Base-by-base conservation (phyloP, 2,113 vertebrate species). In the Dromiciops gliroides region DNA sequence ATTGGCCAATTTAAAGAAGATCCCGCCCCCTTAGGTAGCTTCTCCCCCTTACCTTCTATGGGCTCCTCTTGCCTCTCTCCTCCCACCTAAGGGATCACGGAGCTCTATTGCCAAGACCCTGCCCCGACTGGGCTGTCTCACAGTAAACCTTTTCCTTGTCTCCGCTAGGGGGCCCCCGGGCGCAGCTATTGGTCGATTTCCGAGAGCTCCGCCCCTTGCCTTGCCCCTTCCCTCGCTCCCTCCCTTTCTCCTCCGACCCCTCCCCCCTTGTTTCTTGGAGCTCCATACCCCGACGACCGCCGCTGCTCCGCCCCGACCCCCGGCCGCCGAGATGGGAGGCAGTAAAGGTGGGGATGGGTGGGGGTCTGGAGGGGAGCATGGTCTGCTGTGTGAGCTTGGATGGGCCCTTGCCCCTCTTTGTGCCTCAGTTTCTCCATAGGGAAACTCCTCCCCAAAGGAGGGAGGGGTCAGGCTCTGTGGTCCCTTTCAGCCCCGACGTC, bases 151-250 rank as follows among this genome's bases (percentile, higher is more conserved):
- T 83, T 83, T 44, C 67, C 67, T 22, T 0, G 37, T 83, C 67
- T 83, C 67, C 67, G n/a, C 67, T 83, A 83, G 67, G 67, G 67
- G 67, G 96, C 96, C 95, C 93, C 96, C 90, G 0, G 9, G 94
- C 92, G 89, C 90, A 95, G 94, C 94, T 92, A 98, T 98, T 97
- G 97, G 97, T 94, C 94, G 93, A 48, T 51, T 47, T 5, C 90
- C 25, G 1, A 50, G 91, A 51, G 91, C 91, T 49, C 96, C 95
- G 51, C 97, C 97, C 89, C 67, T 24, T 49, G 89, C 89, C 89
- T 49, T 49, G 48, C 47, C 47, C 89, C 48, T 48, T 49, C 89
- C 47, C 89, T 28, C 47, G 9, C 12, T n/a, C 44, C 75, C 48
- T 88, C 49, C 83, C 48, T 48, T 50, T 93, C 48, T 9, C 49